Evolutionary conservation across 1,140 invertebrate genomes (phyloP).

Genomic region (Trichonephila clavipes): DNA sequence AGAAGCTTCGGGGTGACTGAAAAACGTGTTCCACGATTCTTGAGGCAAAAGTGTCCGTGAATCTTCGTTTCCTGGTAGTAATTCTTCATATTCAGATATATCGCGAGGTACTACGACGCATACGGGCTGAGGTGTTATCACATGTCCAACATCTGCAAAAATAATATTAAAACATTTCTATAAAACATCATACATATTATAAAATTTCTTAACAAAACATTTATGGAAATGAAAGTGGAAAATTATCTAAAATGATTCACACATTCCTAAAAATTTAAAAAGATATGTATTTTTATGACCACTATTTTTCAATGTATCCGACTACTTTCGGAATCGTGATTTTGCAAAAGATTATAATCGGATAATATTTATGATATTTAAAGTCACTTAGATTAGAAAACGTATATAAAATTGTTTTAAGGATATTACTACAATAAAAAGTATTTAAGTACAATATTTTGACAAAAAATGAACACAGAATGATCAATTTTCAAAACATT

Average conservation of each 20-base stretch:
- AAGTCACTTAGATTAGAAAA: too few species aligned
- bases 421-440: too few species aligned
- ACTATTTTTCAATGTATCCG: too few species aligned
- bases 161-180: neutral
- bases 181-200: neutral
- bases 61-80: conserved; percentile 86
- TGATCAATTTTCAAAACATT: too few species aligned
- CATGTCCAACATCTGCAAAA: conserved; percentile 63
- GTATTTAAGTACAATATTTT: too few species aligned
- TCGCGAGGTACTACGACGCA: conserved; percentile 86
- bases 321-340: too few species aligned
- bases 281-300: too few species aligned
- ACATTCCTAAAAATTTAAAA: neutral
- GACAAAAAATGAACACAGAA: too few species aligned
- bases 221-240: neutral
- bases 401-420: too few species aligned
- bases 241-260: neutral
- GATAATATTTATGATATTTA: too few species aligned
- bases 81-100: conserved; percentile 94
- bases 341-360: too few species aligned
- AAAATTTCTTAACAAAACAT: neutral
- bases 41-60: conserved; percentile 93
- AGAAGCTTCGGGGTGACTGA: conserved; percentile 94
- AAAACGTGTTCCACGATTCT: conserved; percentile 98
- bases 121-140: conserved; percentile 46